These are phyloP conservation scores for Argynnis bischoffii DNA, from an alignment of 2,888 invertebrate genomes.

Conservation along the genomic window DNA sequence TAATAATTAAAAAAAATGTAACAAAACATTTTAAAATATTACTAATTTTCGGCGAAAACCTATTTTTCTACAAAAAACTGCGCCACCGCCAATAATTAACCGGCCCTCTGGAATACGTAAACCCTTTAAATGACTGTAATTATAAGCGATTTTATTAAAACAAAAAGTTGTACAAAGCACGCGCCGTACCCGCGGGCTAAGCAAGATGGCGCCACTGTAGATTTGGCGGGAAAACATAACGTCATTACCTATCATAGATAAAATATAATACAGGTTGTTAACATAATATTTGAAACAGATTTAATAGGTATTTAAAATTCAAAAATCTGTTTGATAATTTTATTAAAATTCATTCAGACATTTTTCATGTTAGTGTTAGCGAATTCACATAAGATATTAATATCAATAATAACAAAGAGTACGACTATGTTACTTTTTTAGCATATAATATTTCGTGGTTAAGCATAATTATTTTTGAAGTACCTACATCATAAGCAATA, in stretches of 20 bases:
- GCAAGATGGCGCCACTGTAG: conserved; percentile 54
- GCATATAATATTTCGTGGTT: too few relatives aligned
- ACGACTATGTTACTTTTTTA: too few relatives aligned
- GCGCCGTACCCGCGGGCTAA: conserved; percentile 61
- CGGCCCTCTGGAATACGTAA: conserved; percentile 72
- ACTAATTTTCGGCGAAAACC: conserved; percentile 19
- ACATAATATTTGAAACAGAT: too few relatives aligned
- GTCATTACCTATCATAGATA: conserved; percentile 22
- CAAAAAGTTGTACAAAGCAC: conserved; percentile 63
- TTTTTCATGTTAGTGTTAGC: too few relatives aligned
- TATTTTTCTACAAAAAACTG: conserved; percentile 38
- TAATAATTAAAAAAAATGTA: neutral
- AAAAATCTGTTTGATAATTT: too few relatives aligned
- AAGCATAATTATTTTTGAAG: too few relatives aligned
- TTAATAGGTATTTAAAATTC: too few relatives aligned
- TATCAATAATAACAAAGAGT: too few relatives aligned
- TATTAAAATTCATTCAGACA: too few relatives aligned
- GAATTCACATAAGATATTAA: too few relatives aligned
- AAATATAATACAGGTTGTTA: neutral
- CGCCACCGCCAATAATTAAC: conserved; percentile 67
- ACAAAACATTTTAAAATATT: conserved; percentile 4
- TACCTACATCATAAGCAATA: neutral
- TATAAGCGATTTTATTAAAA: conserved; percentile 68
- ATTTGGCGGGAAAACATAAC: conserved; percentile 44
- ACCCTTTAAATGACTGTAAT: conserved; percentile 69